Conservation (phyloP, 1,140 invertebrate genomes). For the Musca domestica region DNA sequence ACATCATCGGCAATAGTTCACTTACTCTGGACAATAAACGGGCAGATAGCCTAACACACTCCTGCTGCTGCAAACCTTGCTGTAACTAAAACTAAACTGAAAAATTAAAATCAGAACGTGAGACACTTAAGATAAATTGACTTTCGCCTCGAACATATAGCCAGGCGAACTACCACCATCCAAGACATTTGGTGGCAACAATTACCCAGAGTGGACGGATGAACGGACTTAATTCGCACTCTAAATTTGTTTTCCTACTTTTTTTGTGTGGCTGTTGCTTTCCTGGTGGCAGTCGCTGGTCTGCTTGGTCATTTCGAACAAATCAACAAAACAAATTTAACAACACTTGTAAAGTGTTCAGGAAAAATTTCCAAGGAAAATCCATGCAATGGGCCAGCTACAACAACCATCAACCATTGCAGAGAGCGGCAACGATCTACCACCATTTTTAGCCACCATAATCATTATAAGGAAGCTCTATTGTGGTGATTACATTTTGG, state of each 20-base stretch:
- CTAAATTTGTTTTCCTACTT: background rate
- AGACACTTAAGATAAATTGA: conserved; percentile 22
- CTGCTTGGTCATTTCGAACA: background rate
- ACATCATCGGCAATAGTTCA: too few species aligned
- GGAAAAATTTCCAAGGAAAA: too few species aligned
- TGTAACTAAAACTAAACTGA: background rate
- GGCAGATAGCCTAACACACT: too few species aligned
- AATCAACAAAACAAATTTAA: too few species aligned
- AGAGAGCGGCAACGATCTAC: background rate
- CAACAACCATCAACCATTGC: too few species aligned
- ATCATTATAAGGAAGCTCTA: conserved; percentile 21
- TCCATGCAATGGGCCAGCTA: too few species aligned
- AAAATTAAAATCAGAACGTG: conserved; percentile 22
- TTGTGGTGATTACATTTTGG: conserved; percentile 16
- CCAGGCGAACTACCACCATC: background rate
- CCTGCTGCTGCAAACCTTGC: background rate
- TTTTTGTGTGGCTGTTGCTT: background rate
- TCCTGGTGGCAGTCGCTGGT: background rate
- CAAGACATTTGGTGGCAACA: background rate
- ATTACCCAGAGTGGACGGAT: background rate
- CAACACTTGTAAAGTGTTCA: too few species aligned
- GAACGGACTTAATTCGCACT: too few species aligned
- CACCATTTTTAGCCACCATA: background rate
- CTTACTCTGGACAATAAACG: too few species aligned
- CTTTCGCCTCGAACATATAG: conserved; percentile 8